Percentiles rank a stretch among this genome's conserved stretches.
Conservation (phyloP, 2,113 vertebrate species). For the Chionis minor region DNA sequence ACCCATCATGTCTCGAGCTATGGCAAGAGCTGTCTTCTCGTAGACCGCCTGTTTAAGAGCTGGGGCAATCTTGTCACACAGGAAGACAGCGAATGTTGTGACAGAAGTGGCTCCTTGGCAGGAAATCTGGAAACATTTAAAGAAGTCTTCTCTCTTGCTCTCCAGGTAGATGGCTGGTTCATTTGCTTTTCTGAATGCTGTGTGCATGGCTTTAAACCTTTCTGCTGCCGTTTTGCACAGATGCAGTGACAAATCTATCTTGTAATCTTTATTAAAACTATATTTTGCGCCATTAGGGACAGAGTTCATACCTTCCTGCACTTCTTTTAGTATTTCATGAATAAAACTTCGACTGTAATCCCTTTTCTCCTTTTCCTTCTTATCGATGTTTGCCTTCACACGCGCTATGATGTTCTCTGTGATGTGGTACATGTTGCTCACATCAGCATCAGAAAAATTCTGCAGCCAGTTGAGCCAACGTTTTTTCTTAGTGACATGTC, state of each 20-base stretch:
- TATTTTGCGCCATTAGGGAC: neutral
- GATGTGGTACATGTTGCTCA: neutral
- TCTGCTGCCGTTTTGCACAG: conserved; percentile 35
- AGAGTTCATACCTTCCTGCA: neutral
- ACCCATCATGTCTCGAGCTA: conserved; percentile 59
- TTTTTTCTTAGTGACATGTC: neutral
- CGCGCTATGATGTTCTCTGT: neutral
- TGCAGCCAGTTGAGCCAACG: rapidly evolving
- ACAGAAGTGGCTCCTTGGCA: conserved; percentile 54
- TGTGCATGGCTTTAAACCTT: conserved; percentile 59
- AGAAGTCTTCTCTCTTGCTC: conserved; percentile 66
- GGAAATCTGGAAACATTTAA: neutral
- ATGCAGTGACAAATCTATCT: conserved; percentile 46
- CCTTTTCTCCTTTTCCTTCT: conserved; percentile 2
- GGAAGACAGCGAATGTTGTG: conserved; percentile 60
- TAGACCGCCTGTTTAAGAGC: conserved; percentile 3
- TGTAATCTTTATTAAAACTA: conserved; percentile 37
- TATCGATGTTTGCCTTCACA: neutral
- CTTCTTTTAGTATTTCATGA: conserved; percentile 46
- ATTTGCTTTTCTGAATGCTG: conserved; percentile 53
- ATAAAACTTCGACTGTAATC: conserved; percentile 30
- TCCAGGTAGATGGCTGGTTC: conserved; percentile 49
- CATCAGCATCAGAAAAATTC: neutral
- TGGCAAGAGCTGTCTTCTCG: conserved; percentile 38
- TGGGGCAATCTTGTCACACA: conserved; percentile 71